Base-by-base conservation (phyloP, 2,797 vertebrate genomes). In the Craterocephalus amniculus region DNA sequence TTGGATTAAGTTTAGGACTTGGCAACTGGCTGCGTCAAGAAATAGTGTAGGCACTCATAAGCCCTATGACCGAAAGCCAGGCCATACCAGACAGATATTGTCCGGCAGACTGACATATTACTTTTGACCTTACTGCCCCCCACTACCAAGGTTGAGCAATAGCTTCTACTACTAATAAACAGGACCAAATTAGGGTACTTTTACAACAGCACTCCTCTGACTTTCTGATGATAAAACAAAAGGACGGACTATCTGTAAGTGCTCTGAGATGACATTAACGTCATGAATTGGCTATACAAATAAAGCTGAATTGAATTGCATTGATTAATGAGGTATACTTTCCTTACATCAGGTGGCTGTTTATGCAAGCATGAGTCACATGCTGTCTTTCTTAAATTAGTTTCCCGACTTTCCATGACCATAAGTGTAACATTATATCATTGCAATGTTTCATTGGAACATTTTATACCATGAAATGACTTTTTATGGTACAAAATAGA, bases 11-110 rank as follows among this genome's bases (percentile, higher is more conserved):
- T 86, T 81, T 69, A 77, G 73, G 26, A 65, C 69, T 76, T 81
- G 86, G 84, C 83, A 77, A 68, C 38, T 2, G 60, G 54, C 36
- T 55, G 58, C 40, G 7, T 81, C 83, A 64, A 73, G 67, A 57
- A 90, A 86, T 87, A 84, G 83, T 20, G 61, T 56, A 48, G 36
- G 71, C 75, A 81, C 49, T 72, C 68, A 59, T 80, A 66, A 83
- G 72, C 58, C 70, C 31, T 56, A 64, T 74, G 70, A 78, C 18
- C 2, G 5, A 51, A 60, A 29, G 70, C 69, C 73, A 76, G 51
- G 32, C 65, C 56, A 66, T 67, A 68, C 73, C 26, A 80, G 56
- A 24, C 45, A 66, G 59, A 68, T 45, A 36, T 71, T 8, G 31
- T 78, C 63, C 54, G 48, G 40, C 36, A 38, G 66, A 69, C 35